These are phyloP conservation scores for Hormiphora californensis DNA, from an alignment of 37 sponge, comb jelly and placozoan genomes.

Conservation along the genomic window DNA sequence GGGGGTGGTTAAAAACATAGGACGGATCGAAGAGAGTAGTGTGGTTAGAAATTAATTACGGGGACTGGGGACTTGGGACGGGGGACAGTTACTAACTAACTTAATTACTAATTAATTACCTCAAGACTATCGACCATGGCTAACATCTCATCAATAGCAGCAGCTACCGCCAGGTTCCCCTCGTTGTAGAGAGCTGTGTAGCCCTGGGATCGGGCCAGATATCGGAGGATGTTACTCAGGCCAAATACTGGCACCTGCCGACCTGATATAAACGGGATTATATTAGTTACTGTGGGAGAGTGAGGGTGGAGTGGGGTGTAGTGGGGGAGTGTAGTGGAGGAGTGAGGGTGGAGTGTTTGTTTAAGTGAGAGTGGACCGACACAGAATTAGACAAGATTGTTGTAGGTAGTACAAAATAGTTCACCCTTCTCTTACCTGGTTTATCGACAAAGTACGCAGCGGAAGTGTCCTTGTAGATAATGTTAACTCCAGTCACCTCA, in stretches of 20 bases:
- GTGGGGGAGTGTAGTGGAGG: not conserved
- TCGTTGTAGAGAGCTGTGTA: conserved; percentile 10
- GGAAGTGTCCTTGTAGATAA: conserved; percentile 19
- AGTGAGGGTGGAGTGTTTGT: not conserved
- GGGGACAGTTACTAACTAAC: no score
- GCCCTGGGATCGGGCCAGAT: not conserved
- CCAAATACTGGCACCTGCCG: conserved; percentile 23
- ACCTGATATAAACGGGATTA: not conserved
- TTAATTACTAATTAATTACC: no score
- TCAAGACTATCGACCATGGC: not conserved
- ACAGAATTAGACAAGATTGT: not conserved
- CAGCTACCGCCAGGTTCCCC: not conserved
- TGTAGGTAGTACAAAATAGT: not conserved
- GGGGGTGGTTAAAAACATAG: no score
- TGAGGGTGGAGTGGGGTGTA: not conserved
- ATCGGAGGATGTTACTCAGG: conserved; percentile 21
- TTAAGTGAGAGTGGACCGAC: no score
- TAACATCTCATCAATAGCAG: conserved; percentile 18
- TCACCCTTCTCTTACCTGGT: not conserved
- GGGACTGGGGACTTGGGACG: no score
- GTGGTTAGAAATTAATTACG: no score
- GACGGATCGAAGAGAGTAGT: no score
- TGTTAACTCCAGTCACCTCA: conserved; percentile 1
- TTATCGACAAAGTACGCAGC: conserved; percentile 18
- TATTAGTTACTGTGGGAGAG: not conserved